phyloP scores from a whole-genome alignment of 53 echinoderm and acorn worm species.

The Paracentrotus lividus region DNA sequence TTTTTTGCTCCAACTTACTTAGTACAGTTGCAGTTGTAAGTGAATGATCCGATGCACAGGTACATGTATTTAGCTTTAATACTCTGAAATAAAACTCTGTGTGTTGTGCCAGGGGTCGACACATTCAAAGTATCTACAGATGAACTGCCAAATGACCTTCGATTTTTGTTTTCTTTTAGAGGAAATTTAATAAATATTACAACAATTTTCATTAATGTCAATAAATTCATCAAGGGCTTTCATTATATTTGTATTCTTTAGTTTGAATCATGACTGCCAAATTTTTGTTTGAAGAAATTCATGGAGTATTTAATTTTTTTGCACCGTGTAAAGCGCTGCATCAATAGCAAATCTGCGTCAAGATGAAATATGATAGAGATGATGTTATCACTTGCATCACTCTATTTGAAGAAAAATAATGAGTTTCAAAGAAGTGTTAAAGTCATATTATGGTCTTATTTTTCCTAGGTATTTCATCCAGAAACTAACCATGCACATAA shows the following conservation, averaged over 20 bases:
- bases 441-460: background rate
- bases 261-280: slow-evolving; percentile 7
- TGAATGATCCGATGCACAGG: no score
- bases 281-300: background rate
- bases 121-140: background rate
- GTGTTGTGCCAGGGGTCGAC: background rate
- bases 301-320: background rate
- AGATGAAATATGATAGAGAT: background rate
- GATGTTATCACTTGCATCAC: background rate
- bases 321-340: background rate
- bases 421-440: background rate
- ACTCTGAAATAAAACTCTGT: background rate
- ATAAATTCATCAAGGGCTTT: slow-evolving; percentile 34
- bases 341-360: background rate
- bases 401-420: background rate
- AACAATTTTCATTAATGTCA: background rate
- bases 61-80: no score
- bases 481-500: no score
- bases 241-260: slow-evolving; percentile 6
- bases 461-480: background rate
- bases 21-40: no score
- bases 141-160: background rate
- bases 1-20: background rate
- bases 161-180: background rate
- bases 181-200: background rate